Evolutionary conservation across 30 jellyfish, hydroid and myxozoan genomes (phyloP).

Genomic region (Aurelia aurita complex sp. Pacific): DNA sequence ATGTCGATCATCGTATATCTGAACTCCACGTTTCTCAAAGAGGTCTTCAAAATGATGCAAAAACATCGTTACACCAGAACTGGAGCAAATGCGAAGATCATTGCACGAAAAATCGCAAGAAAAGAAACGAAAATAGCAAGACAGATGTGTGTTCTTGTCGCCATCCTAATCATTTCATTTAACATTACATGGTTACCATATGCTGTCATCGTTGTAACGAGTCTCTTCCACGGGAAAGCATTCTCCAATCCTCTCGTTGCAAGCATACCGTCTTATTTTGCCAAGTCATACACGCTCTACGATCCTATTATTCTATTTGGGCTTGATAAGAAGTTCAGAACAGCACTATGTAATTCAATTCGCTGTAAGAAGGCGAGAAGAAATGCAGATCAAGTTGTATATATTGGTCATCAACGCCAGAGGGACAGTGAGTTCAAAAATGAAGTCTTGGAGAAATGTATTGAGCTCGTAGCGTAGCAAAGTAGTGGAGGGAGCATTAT

Average conservation of each 20-base stretch:
- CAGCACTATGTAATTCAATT: background rate
- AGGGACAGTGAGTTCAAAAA: no score
- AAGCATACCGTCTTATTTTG: conserved; percentile 36
- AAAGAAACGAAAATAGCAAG: background rate
- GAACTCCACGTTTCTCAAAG: conserved; percentile 26
- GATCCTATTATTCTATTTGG: conserved; percentile 29
- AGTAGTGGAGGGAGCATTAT: no score
- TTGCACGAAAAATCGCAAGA: background rate
- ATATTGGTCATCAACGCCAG: no score
- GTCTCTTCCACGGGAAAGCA: background rate
- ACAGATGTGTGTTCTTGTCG: conserved; percentile 32
- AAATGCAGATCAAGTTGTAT: no score
- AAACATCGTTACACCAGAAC: background rate
- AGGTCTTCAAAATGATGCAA: conserved; percentile 12
- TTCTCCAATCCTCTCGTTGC: conserved; percentile 6
- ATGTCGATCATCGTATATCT: conserved; percentile 13
- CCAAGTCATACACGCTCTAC: conserved; percentile 35
- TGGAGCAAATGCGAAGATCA: background rate
- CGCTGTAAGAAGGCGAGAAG: no score
- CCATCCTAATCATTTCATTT: conserved; percentile 11
- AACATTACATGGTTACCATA: conserved; percentile 50
- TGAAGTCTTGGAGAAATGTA: no score
- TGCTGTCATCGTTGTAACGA: conserved; percentile 15
- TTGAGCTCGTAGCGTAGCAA: no score
- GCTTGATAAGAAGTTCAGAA: conserved; percentile 21